Percentiles rank a stretch among this genome's conserved stretches.
These are phyloP conservation scores for Danio rerio DNA, from an alignment of 2,113 vertebrate genomes.

Conservation along the genomic window GRCz12tu NC_133200.1:26358001-26358500, in stretches of 20 bases:
- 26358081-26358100: neutral
- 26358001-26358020: neutral
- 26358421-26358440: neutral
- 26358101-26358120: too few species aligned
- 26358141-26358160: neutral
- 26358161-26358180: slow-evolving; percentile 6
- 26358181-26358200: neutral
- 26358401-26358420: neutral
- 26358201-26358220: neutral
- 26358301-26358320: neutral
- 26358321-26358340: neutral
- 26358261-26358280: neutral
- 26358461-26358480: neutral
- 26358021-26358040: too few species aligned
- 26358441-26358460: neutral
- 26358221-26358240: slow-evolving; percentile 17
- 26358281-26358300: neutral
- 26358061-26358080: too few species aligned
- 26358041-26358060: too few species aligned
- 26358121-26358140: too few species aligned
- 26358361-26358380: neutral
- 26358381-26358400: neutral
- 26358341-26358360: neutral
- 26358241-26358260: too few species aligned
- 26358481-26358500: slow-evolving; percentile 3